Conservation (phyloP, 2,797 vertebrate genomes). For the Arctocebus calabarensis region DNA sequence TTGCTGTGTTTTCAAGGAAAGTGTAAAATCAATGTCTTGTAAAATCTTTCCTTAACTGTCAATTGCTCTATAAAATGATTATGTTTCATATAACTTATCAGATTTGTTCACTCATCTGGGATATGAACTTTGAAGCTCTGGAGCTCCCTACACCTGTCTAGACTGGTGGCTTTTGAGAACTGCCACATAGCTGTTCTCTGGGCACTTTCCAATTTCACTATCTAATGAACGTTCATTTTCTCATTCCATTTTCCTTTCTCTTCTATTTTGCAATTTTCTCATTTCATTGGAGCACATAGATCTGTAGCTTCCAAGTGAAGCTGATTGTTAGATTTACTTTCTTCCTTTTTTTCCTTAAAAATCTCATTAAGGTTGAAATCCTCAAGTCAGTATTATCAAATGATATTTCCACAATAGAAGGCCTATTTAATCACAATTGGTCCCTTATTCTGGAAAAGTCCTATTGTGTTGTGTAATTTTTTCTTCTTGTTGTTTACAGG, state of each 20-base stretch:
- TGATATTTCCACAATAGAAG: not conserved
- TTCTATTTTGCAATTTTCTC: not conserved
- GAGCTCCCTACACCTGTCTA: not conserved
- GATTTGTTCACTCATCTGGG: not conserved
- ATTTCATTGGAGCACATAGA: not conserved
- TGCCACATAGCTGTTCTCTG: no score
- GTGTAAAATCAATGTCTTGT: not conserved
- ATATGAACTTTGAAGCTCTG: not conserved
- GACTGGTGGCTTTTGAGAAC: not conserved
- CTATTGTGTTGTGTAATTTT: not conserved
- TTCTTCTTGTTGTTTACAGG: not conserved
- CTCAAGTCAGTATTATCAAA: not conserved
- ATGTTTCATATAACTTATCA: not conserved
- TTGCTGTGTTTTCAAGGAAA: not conserved
- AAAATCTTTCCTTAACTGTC: not conserved
- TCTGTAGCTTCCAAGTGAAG: not conserved
- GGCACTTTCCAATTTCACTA: not conserved
- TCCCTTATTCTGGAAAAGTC: not conserved
- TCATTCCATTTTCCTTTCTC: not conserved
- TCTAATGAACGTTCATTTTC: not conserved
- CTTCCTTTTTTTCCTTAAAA: not conserved
- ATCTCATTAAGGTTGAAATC: not conserved
- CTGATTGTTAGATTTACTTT: not conserved
- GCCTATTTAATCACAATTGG: not conserved
- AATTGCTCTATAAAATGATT: not conserved